These are phyloP conservation scores for Acromyrmex heyeri DNA, from an alignment of 1,140 invertebrate genomes.

Conservation along the genomic window DNA sequence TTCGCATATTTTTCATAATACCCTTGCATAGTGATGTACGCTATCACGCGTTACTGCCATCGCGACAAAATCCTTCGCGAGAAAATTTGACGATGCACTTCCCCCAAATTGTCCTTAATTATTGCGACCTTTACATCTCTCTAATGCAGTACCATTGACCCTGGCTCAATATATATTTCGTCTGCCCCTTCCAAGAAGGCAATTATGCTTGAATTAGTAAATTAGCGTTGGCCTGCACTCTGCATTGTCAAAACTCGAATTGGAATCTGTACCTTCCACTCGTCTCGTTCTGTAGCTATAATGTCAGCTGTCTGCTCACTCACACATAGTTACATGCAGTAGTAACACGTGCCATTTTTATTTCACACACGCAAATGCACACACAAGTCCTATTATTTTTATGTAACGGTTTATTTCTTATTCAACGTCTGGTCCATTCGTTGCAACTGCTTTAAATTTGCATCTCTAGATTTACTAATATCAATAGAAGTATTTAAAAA, in stretches of 20 bases:
- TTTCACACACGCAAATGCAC: neutral
- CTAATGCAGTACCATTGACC: conserved; percentile 61
- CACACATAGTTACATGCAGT: neutral
- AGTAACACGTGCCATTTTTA: conserved; percentile 52
- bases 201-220: conserved; percentile 78
- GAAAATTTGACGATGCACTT: conserved; percentile 8
- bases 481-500: neutral
- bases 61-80: conserved; percentile 40
- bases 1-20: conserved; percentile 18
- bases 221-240: conserved; percentile 70
- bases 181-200: conserved; percentile 72
- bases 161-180: conserved; percentile 73
- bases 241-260: conserved; percentile 73
- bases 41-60: neutral
- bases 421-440: conserved; percentile 27
- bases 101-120: conserved; percentile 53
- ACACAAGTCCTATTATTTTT: conserved; percentile 38
- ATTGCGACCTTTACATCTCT: conserved; percentile 50
- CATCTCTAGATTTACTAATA: neutral
- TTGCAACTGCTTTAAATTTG: conserved; percentile 50
- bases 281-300: conserved; percentile 37
- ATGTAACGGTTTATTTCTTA: conserved; percentile 44
- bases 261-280: conserved; percentile 71
- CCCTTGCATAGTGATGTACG: neutral
- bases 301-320: conserved; percentile 52